These are phyloP conservation scores for Stegostoma tigrinum DNA, from an alignment of 2,113 vertebrate species.

Conservation along the genomic window DNA sequence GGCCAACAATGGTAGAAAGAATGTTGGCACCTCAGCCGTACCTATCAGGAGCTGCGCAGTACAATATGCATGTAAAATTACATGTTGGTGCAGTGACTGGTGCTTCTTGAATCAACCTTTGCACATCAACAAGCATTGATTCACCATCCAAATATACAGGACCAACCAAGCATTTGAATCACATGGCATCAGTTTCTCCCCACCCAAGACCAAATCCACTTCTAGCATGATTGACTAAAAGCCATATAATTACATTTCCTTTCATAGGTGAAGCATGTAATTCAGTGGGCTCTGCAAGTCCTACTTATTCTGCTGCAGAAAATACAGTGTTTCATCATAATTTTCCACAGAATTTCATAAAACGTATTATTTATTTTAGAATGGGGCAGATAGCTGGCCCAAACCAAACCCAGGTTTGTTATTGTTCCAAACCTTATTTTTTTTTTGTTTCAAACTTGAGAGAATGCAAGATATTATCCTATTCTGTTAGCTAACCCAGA, in stretches of 20 bases:
- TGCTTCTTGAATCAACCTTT: too few relatives aligned
- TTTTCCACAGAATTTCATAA: not conserved
- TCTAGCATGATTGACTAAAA: not conserved
- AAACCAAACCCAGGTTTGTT: constrained; percentile 2
- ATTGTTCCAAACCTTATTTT: constrained; percentile 12
- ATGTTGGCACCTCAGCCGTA: too few relatives aligned
- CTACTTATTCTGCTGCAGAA: not conserved
- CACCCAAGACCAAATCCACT: not conserved
- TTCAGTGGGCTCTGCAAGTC: not conserved
- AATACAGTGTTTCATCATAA: constrained; percentile 7
- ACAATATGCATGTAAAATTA: too few relatives aligned
- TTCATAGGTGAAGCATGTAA: not conserved
- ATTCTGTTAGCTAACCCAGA: not conserved
- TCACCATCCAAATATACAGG: not conserved
- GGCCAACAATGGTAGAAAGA: too few relatives aligned
- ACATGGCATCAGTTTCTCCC: not conserved
- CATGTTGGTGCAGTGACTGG: too few relatives aligned
- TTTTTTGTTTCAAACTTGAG: not conserved
- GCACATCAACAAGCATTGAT: not conserved
- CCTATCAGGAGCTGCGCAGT: too few relatives aligned
- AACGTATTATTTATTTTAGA: constrained; percentile 18
- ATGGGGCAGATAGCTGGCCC: not conserved
- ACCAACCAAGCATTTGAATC: not conserved
- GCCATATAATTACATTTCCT: constrained; percentile 2
- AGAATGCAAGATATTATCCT: not conserved